Evolutionary conservation across 2,888 invertebrate species (phyloP).

Genomic region (Chirona hameri): DNA sequence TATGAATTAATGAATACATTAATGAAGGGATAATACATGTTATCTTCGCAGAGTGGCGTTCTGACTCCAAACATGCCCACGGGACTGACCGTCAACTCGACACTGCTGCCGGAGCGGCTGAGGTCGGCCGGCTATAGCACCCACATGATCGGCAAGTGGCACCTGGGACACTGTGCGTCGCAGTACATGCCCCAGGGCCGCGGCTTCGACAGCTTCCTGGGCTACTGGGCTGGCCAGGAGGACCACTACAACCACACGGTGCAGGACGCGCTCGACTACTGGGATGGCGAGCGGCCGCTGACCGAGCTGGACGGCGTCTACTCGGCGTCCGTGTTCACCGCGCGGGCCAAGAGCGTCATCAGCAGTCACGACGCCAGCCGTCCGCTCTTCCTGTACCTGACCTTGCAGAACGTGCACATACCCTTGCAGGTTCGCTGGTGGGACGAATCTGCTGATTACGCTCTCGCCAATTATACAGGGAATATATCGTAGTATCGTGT

Average conservation of each 20-base stretch:
- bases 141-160: slow-evolving; percentile 56
- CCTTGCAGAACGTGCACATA: slow-evolving; percentile 84
- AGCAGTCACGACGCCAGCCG: slow-evolving; percentile 46
- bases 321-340: slow-evolving; percentile 58
- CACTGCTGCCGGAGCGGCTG: slow-evolving; percentile 45
- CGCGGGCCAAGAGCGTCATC: slow-evolving; percentile 69
- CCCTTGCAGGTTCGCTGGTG: slow-evolving; percentile 57
- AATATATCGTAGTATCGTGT: too few relatives aligned
- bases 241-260: slow-evolving; percentile 84
- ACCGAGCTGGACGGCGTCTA: neutral
- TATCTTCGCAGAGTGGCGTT: too few relatives aligned
- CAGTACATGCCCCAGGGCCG: slow-evolving; percentile 70
- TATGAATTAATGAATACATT: too few relatives aligned
- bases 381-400: slow-evolving; percentile 79
- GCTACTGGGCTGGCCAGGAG: slow-evolving; percentile 82
- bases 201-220: slow-evolving; percentile 77
- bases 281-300: neutral
- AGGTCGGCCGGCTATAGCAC: slow-evolving; percentile 45
- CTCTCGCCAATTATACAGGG: too few relatives aligned
- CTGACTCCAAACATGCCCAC: slow-evolving; percentile 38
- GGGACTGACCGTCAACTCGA: slow-evolving; percentile 44
- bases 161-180: slow-evolving; percentile 69
- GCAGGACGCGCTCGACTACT: neutral
- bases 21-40: too few relatives aligned
- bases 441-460: too few relatives aligned